Base-by-base conservation (phyloP, 2,113 vertebrate species). In the Otolemur garnettii region DNA sequence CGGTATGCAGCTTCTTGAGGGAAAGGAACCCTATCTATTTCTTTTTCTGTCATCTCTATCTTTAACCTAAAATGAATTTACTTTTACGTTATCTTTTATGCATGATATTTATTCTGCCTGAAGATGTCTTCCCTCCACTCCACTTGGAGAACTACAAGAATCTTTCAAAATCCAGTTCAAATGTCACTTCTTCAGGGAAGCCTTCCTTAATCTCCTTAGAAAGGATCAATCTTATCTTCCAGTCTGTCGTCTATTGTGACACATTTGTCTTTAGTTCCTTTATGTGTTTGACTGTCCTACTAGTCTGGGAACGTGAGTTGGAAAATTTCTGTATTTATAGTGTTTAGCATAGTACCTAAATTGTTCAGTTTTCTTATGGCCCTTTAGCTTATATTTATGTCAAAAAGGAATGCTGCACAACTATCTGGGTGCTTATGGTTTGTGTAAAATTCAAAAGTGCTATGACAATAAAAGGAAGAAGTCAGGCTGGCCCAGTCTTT, bases 161-260 rank as follows among this genome's bases (percentile, higher is more conserved):
- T 53, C 42, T 95, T 94, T 82, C 42, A 91, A 89, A 91, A 85
- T 74, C 30, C 10, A 66, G 5, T 95, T 94, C 33, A 90, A 15
- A 74, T 92, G 60, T 30, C 6, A 72, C 33, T 78, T 95, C 30
- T 64, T 64, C 26, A 33, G 24, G 77, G 69, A 89, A 90, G 21
- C 33, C 24, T 66, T 68, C 26, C 14, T 80, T 81, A 86, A 60
- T 75, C 12, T 53, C 45, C 64, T 90, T 90, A 62, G 59, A 79
- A 87, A 79, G 18, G 11, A 77, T 79, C 33, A 74, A 0, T 26
- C 26, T 69, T 87, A 42, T 30, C 12, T 94, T 94, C 15, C 17
- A 75, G n/a, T 90, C 2, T 75, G 4, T 90, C 22, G 14, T 84
- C 64, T 72, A 1, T 38, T 68, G 42, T 77, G 21, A 81, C 14